These are phyloP conservation scores for Bombus balteatus DNA, from an alignment of 1,140 invertebrate genomes.

Conservation along the genomic window DNA sequence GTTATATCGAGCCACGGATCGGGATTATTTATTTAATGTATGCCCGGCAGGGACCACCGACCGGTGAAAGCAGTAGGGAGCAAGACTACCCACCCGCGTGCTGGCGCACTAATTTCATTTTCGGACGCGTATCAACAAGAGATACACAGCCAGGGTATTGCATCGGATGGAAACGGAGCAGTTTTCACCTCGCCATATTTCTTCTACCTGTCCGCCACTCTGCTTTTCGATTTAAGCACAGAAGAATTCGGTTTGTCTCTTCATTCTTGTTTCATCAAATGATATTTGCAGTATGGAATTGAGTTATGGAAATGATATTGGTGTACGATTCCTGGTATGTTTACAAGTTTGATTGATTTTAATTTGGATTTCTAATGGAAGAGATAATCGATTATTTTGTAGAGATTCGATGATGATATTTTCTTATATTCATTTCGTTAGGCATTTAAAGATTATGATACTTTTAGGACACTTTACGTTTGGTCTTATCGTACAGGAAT, in stretches of 20 bases:
- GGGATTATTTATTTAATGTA: conserved; percentile 70
- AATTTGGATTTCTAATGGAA: background rate
- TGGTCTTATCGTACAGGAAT: too few relatives aligned
- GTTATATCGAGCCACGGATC: conserved; percentile 48
- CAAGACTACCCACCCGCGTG: conserved; percentile 56
- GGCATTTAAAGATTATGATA: too few relatives aligned
- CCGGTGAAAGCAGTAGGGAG: conserved; percentile 60
- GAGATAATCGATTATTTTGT: too few relatives aligned
- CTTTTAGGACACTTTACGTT: too few relatives aligned
- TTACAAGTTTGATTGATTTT: background rate
- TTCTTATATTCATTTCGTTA: too few relatives aligned
- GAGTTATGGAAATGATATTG: conserved; percentile 21
- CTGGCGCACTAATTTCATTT: conserved; percentile 65
- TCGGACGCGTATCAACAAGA: conserved; percentile 47
- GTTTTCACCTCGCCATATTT: conserved; percentile 30
- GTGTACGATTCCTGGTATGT: too few relatives aligned
- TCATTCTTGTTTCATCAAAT: background rate
- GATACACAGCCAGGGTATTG: background rate
- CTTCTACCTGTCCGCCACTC: background rate
- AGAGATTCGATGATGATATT: too few relatives aligned
- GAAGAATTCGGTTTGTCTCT: background rate
- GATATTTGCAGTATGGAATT: background rate
- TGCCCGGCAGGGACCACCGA: conserved; percentile 61
- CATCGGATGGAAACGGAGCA: conserved; percentile 39
- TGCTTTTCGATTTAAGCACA: background rate